These are phyloP conservation scores for Colletes gigas DNA, from an alignment of 1,140 invertebrate genomes.

Conservation along the genomic window DNA sequence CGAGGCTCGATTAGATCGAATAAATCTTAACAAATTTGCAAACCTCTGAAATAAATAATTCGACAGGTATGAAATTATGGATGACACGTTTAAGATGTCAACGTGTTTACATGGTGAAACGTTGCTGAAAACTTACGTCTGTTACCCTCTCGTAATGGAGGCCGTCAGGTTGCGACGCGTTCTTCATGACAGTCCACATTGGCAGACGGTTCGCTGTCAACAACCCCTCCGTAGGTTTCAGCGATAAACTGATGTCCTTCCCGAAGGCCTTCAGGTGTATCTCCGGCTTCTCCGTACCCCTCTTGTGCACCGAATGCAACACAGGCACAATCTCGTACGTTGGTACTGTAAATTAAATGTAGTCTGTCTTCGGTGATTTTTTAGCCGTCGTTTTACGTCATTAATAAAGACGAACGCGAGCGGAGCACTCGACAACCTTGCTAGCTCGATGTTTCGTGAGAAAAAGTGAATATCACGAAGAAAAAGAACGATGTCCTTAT, in stretches of 20 bases:
- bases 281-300: constrained; percentile 82
- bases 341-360: constrained; percentile 81
- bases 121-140: constrained; percentile 81
- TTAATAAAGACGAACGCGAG: constrained; percentile 36
- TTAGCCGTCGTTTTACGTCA: constrained; percentile 54
- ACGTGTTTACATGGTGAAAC: no score
- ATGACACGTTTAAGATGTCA: no score
- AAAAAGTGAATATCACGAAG: no score
- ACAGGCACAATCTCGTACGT: constrained; percentile 85
- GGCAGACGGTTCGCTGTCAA: constrained; percentile 86
- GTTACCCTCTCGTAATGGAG: constrained; percentile 88
- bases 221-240: constrained; percentile 87
- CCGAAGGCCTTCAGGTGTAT: constrained; percentile 90
- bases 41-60: no score
- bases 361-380: neutral
- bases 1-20: no score
- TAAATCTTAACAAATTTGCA: no score
- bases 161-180: constrained; percentile 85
- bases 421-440: no score
- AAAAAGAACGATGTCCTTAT: no score
- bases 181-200: constrained; percentile 88
- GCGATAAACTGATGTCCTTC: constrained; percentile 85
- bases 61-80: no score
- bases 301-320: constrained; percentile 79
- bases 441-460: no score